Percentiles rank a stretch among this genome's conserved stretches.
phyloP scores from a whole-genome alignment of 1,140 invertebrate species.

The Drosophila nikananu region DNA sequence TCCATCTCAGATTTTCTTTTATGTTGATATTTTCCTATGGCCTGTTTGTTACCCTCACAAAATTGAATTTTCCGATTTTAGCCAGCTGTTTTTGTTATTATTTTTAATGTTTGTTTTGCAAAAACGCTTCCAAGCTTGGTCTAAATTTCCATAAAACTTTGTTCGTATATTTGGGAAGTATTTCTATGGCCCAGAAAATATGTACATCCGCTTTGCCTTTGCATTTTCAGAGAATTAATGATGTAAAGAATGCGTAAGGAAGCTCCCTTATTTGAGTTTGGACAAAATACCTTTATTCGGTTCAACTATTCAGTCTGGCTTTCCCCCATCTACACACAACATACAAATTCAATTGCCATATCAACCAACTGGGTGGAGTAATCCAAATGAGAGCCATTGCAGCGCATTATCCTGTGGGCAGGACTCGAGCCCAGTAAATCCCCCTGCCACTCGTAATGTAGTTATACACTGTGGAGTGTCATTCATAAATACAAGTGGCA shows the following conservation, averaged over 20 bases:
- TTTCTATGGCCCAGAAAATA: neutral
- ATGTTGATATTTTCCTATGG: neutral
- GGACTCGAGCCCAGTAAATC: constrained; percentile 32
- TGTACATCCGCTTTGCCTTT: neutral
- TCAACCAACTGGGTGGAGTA: constrained; percentile 7
- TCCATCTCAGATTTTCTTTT: neutral
- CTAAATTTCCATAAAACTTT: neutral
- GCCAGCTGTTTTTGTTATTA: neutral
- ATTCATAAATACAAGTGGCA: constrained; percentile 46
- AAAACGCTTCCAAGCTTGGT: neutral
- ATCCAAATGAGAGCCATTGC: constrained; percentile 33
- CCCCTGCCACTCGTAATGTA: constrained; percentile 9
- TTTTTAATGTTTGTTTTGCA: neutral
- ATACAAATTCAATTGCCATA: constrained; percentile 31
- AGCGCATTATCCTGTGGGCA: constrained; percentile 32
- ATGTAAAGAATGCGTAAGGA: neutral
- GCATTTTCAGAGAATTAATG: neutral
- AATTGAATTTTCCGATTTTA: neutral
- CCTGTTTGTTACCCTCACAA: neutral
- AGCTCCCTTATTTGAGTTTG: neutral
- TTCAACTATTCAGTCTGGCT: constrained; percentile 6
- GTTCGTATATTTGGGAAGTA: neutral
- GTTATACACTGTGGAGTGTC: constrained; percentile 25
- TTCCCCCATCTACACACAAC: neutral
- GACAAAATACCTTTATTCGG: neutral